These are phyloP conservation scores for Tetanocera ferruginea DNA, from an alignment of 2,888 invertebrate genomes.

Conservation along the genomic window DNA sequence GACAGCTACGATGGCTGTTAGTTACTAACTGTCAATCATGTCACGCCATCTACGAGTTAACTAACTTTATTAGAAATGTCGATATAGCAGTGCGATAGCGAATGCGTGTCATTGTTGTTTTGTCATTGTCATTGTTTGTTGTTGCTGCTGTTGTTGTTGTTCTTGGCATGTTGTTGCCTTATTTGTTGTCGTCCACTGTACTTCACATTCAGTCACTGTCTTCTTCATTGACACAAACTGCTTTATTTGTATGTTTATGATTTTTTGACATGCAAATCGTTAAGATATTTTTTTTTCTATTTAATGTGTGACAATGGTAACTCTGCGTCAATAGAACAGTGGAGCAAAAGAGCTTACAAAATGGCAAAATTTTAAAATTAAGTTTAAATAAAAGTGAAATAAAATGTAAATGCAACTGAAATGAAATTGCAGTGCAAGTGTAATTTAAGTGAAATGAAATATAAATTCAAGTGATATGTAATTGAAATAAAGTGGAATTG, in stretches of 20 bases:
- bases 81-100: not conserved
- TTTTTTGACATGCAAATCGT: constrained; percentile 10
- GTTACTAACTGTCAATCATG: constrained; percentile 31
- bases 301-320: not conserved
- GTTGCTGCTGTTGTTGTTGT: not conserved
- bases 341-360: not conserved
- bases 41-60: constrained; percentile 19
- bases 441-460: not conserved
- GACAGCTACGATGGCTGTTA: constrained; percentile 10
- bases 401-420: not conserved
- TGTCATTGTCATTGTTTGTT: not conserved
- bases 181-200: not conserved
- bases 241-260: constrained; percentile 5
- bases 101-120: not conserved
- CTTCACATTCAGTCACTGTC: not conserved
- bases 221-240: not conserved
- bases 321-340: not conserved
- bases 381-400: not conserved
- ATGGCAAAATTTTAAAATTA: not conserved
- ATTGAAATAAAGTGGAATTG: not conserved
- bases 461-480: not conserved
- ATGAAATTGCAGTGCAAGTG: not conserved
- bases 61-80: constrained; percentile 16
- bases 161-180: not conserved
- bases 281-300: not conserved